Evolutionary conservation across 2,888 invertebrate genomes (phyloP), one percentile per base, ranked within the genome.

Genomic region (Druceiella hillmani): DNA sequence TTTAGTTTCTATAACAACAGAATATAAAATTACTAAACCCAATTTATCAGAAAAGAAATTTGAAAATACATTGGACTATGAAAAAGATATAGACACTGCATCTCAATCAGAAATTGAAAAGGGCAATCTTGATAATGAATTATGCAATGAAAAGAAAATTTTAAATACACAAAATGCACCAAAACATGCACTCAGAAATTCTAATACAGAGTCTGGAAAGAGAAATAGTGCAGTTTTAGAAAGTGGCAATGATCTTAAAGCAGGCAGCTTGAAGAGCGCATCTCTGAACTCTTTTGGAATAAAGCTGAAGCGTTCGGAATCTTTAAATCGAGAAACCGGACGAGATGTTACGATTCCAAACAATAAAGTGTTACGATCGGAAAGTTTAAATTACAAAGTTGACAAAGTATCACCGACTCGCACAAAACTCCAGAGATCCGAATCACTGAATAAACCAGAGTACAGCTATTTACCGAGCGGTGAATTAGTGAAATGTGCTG

Each of bases 261-360:
- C n/a, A n/a, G n/a, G n/a, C n/a, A n/a, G 44, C 45, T 33, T 47
- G 49, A 41, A 34, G 33, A 31, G 10, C 9, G 5, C 7, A 27
- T 10, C 11, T 27, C 27, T 5, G 12, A 27, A 27, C 10, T 10
- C 5, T 4, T 27, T 10, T 11, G 10, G 5, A 27, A 56, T 57
- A 33, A 59, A 61, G 46, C 56, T 59, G 17, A 75, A 76, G 52
- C 69, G 82, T 38, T 77, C 81, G 20, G 80, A 78, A 56, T 79
- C 80, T 2, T 62, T 80, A 33, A 76, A 76, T 52, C 76, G 80
- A 50, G 69, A 74, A 13, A 66, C 72, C 28, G 67, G 66, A 42
- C 65, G 66, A 25, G 61, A 61, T 11, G 62, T 62, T 10, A 64
- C 74, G 31, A 58, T 59, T 7, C 45, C 57, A 33, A 61, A 52